Evolutionary conservation across 2,113 vertebrate species (phyloP), one percentile per base, ranked within the genome.

Genomic region (Anseranas semipalmata): DNA sequence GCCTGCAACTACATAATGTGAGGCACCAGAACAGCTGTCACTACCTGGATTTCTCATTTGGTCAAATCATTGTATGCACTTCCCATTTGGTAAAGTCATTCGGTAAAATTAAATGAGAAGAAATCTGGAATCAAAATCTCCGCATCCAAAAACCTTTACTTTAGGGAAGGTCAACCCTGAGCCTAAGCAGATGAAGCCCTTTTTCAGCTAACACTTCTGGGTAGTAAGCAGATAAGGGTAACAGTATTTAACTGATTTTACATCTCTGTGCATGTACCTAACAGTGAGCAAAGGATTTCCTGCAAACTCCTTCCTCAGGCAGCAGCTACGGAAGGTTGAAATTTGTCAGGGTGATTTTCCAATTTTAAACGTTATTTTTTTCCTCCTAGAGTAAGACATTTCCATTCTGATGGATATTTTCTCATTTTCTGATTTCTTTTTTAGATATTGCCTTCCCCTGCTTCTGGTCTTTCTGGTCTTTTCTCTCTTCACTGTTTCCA

Each of bases 121-220:
- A 50, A 87, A 80, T 63, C 90, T 89, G 90, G 87, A 83, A 94
- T 89, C 8, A 30, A 80, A 79, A 89, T 95, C 87, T 89, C 76
- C 1, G 2, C 15, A 32, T 41, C 70, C 33, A 66, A 60, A 90
- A 74, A 59, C 56, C n/a, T 86, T 75, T 87, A 81, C 72, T 83
- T 76, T 41, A n/a, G 32, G 63, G 85, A 91, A 91, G 90, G 87
- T 72, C 92, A 94, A 3, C 37, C 20, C 30, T 17, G 80, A 72
- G 80, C 7, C 25, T n/a, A 41, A 76, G 84, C 94, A 90, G 71
- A 66, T 3, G 28, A 30, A 78, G 71, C 22, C 55, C 30, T 35
- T 43, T 73, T 74, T 7, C 60, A 90, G 63, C 73, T 90, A 25
- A 65, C 12, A 18, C 24, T 80, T 76, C 45, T 78, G 50, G 41